Conservation (phyloP, 1,140 invertebrate genomes). For the Aphaenogaster floridana region DNA sequence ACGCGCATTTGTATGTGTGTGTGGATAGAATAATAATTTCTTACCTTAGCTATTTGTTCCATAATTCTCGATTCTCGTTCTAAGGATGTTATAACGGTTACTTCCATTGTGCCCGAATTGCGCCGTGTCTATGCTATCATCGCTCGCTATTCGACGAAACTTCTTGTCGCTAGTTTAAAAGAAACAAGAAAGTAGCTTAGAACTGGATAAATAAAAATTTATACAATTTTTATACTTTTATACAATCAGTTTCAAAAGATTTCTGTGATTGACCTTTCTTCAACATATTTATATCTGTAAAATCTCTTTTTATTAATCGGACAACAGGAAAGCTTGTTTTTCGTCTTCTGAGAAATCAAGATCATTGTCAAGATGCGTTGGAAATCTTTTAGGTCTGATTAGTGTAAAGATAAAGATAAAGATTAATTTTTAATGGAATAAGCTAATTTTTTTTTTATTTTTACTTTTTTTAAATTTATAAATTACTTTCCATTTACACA, state of each 20-base stretch:
- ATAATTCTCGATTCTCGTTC: conserved; percentile 29
- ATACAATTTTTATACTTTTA: not conserved
- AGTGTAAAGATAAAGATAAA: no score
- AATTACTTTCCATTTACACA: no score
- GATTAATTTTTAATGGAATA: no score
- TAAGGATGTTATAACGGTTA: not conserved
- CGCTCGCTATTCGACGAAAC: conserved; percentile 69
- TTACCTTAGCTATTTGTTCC: conserved; percentile 37
- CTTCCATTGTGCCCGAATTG: conserved; percentile 39
- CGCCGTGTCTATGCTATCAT: conserved; percentile 66
- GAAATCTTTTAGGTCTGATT: no score
- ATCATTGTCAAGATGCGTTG: no score
- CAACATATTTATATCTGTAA: not conserved
- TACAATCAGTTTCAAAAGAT: not conserved
- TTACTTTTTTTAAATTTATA: no score
- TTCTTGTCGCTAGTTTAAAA: conserved; percentile 62
- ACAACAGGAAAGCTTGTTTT: no score
- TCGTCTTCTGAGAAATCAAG: no score
- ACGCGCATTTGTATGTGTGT: no score
- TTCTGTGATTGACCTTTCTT: no score
- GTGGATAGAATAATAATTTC: not conserved
- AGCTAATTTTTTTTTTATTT: no score
- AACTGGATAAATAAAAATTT: not conserved
- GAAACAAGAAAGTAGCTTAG: conserved; percentile 8
- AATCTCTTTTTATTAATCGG: no score